Evolutionary conservation across 2,888 invertebrate species (phyloP), one percentile per base, ranked within the genome.

Genomic region (Dioctria linearis): DNA sequence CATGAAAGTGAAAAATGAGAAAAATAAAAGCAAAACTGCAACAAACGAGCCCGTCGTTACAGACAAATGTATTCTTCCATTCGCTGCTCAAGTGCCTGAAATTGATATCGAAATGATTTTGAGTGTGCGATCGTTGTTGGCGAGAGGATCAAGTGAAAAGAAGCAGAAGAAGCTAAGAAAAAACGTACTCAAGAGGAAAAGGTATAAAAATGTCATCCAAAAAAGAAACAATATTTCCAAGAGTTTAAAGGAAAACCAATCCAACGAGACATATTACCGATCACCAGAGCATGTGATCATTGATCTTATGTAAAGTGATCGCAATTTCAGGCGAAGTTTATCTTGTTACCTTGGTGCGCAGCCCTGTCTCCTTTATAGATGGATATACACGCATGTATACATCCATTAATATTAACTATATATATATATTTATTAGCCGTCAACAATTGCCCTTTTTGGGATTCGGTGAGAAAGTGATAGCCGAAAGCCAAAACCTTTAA

Each of bases 281-380:
- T 80, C 78, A 65, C 63, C 42, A 75, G 76, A 80, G 82, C 75
- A 73, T 79, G 80, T 79, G 80, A 75, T 75, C 82, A 82, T 81
- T 82, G 82, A 82, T 82, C 82, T 82, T 82, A 82, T 80, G 82
- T 82, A 82, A 82, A 80, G 73, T 80, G 78, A 82, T 82, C 86
- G 86, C 86, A 85, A 78, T 78, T 66, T 78, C 78, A 78, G 78
- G 78, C 66, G 78, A 78, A 78, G 76, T 76, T 76, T 76, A 63
- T 76, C 76, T 76, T 63, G 76, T 76, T 76, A 76, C 63, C 46
- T 57, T 63, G 37, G n/a, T 49, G 49, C 46, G 63, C 76, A 43
- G 76, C 49, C n/a, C 37, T 63, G 76, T 57, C 49, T 37, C 76
- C 63, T 76, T 63, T 76, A 49, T 63, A 46, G 63, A 25, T 63